phyloP scores from a whole-genome alignment of 2,113 vertebrate genomes.

The Nannospalax galili region DNA sequence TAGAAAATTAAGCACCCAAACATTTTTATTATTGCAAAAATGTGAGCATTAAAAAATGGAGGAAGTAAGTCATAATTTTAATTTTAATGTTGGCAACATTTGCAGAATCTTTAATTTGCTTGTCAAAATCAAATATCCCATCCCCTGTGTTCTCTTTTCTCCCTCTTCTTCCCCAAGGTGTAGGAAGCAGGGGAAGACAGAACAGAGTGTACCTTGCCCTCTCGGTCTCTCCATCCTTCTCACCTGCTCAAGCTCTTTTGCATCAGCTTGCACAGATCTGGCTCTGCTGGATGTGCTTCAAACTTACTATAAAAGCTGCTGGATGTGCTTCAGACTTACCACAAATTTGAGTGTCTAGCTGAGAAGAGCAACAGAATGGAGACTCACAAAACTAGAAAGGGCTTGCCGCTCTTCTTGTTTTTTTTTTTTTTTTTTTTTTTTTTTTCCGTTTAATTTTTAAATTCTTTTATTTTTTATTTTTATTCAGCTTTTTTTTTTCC shows the following conservation, averaged over 20 bases:
- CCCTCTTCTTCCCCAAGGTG: background rate
- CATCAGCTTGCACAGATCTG: background rate
- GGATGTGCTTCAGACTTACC: background rate
- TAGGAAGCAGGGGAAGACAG: background rate
- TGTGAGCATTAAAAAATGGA: background rate
- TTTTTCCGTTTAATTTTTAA: background rate
- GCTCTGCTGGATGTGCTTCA: background rate
- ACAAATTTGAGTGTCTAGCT: background rate
- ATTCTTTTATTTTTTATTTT: background rate
- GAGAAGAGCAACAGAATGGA: background rate
- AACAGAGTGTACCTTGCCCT: background rate
- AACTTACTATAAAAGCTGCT: too few relatives aligned
- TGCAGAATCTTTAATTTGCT: background rate
- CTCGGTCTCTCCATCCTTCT: background rate
- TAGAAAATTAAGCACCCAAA: constrained; percentile 6
- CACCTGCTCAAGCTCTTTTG: background rate
- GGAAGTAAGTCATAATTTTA: background rate
- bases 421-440: background rate
- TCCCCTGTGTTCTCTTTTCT: background rate
- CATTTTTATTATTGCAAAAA: background rate
- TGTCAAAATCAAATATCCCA: background rate
- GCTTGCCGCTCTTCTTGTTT: background rate
- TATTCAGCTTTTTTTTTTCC: background rate
- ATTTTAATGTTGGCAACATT: background rate
- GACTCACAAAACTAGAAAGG: background rate